Base-by-base conservation (phyloP, 53 echinoderm and acorn worm genomes). In the Mesocentrotus franciscanus region DNA sequence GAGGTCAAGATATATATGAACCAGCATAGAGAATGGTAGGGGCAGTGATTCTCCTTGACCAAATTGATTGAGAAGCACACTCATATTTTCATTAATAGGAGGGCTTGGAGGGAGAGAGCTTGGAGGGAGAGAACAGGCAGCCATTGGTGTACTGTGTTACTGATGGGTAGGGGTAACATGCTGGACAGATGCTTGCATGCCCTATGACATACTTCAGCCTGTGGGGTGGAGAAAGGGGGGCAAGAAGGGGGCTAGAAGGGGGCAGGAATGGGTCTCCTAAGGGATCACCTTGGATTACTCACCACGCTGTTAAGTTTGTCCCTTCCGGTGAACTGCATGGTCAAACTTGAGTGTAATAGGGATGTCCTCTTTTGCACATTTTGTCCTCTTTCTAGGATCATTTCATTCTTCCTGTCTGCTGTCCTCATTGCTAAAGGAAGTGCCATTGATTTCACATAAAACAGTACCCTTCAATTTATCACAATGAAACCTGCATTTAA, bases 311-410 rank as follows among this genome's bases (percentile, higher is more conserved):
- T 39, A 1, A 39, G 81, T 39, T 39, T 22, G 20, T 42, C 81
- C 36, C 20, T 81, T 81, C 81, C 81, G 33, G 81, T 81, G 42
- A 18, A 18, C 81, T 6, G 7, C 81, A 39, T 42, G 81, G 81
- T 81, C 81, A 81, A 64, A 12, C 81, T 22, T 3, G 20, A n/a
- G 26, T 72, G 33, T 81, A 81, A 81, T 81, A 42, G 81, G 81
- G 81, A 81, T 81, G 81, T 81, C 81, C 81, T 81, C 16, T 42
- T 81, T 42, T 81, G 42, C 42, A 81, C 42, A 81, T 81, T 81
- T 81, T 81, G 81, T 81, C 81, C 81, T 42, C 20, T 81, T 81
- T 81, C 39, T 79, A 81, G 36, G 15, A 81, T 81, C 33, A 81
- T 17, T 33, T 81, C 33, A 0, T 18, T 81, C 81, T 81, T 81